Conservation (phyloP, 2,888 invertebrate species). For the Aspidapion aeneum region DNA sequence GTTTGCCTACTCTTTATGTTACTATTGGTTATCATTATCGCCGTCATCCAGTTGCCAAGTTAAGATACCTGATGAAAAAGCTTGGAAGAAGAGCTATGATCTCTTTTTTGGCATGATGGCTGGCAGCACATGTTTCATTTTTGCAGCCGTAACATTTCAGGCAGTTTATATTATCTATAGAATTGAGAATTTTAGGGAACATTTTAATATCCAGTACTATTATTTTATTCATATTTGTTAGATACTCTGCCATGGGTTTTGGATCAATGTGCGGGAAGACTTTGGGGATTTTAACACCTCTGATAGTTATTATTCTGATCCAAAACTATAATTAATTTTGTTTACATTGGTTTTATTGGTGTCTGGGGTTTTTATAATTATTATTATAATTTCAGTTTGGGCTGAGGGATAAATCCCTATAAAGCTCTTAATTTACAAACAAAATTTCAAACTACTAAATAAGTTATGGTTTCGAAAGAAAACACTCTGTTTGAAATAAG, state of each 20-base stretch:
- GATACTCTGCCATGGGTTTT: constrained; percentile 79
- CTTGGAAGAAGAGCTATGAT: constrained; percentile 70
- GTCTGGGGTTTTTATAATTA: constrained; percentile 70
- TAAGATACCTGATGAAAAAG: constrained; percentile 71
- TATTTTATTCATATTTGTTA: constrained; percentile 78
- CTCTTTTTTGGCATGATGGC: constrained; percentile 72
- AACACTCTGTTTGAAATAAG: no score
- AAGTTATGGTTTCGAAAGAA: no score
- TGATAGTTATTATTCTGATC: constrained; percentile 75
- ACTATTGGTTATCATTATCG: constrained; percentile 80
- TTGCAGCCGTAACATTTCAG: constrained; percentile 63
- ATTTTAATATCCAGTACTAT: constrained; percentile 82
- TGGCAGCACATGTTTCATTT: constrained; percentile 73
- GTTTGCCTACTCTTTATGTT: constrained; percentile 86
- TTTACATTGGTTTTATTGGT: constrained; percentile 72
- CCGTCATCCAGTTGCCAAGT: constrained; percentile 76
- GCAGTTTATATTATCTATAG: constrained; percentile 57
- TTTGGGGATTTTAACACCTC: constrained; percentile 77
- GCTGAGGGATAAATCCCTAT: no score
- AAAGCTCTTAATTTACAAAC: no score
- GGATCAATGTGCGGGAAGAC: constrained; percentile 84
- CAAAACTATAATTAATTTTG: constrained; percentile 71
- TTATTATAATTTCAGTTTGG: no score
- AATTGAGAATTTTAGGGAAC: constrained; percentile 73
- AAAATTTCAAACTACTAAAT: no score